Percentiles rank a stretch among this genome's conserved stretches.
Conservation (phyloP, 2,888 invertebrate genomes). For the Tetragnatha montana region DNA sequence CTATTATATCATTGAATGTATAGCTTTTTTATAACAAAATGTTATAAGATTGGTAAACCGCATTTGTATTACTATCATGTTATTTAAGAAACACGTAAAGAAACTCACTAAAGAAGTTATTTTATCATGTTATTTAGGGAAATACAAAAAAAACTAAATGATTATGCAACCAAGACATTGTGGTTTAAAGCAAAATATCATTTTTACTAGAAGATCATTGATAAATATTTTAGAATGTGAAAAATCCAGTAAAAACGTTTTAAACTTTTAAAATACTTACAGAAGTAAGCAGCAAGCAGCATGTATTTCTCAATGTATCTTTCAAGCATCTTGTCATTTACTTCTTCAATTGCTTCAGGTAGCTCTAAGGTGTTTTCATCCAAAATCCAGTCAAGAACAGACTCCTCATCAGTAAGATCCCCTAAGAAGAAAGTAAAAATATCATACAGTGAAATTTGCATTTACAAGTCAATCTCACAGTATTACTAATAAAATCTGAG, state of each 20-base stretch:
- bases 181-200: no score
- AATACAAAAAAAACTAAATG: no score
- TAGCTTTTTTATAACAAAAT: no score
- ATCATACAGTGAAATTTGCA: no score
- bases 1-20: no score
- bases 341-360: conserved; percentile 94
- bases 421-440: conserved; percentile 78
- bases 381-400: conserved; percentile 92
- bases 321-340: conserved; percentile 91
- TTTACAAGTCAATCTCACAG: no score
- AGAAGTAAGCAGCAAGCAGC: conserved; percentile 92
- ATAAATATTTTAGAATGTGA: no score
- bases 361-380: conserved; percentile 94
- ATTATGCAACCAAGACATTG: no score
- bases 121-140: not conserved
- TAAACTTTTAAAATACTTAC: conserved; percentile 82
- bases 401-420: conserved; percentile 92
- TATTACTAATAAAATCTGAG: no score
- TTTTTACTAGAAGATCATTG: no score
- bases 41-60: not conserved
- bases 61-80: not conserved
- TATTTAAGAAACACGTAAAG: not conserved
- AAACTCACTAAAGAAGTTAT: not conserved
- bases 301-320: conserved; percentile 89
- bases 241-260: no score